Evolutionary conservation across 2,797 vertebrate genomes (phyloP).

Genomic region (Enteromius viviparus): DNA sequence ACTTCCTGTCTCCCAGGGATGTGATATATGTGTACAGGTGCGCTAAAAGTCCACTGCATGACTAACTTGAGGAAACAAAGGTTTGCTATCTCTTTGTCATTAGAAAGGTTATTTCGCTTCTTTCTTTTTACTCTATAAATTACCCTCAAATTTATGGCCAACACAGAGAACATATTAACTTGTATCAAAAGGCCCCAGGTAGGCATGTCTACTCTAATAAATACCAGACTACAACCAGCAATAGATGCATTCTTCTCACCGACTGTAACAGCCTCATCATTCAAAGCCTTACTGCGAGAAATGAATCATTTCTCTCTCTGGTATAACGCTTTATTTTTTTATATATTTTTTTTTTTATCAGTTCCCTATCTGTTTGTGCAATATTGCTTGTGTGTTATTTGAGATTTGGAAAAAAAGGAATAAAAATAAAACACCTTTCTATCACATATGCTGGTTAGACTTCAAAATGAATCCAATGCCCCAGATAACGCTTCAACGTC

Average conservation of each 20-base stretch:
- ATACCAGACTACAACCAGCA: conserved; percentile 54
- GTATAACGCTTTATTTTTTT: conserved; percentile 53
- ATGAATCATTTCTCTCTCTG: conserved; percentile 56
- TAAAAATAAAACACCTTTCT: neutral
- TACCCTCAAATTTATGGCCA: conserved; percentile 70
- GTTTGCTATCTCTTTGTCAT: conserved; percentile 30
- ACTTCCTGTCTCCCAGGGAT: conserved; percentile 41
- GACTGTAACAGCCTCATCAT: conserved; percentile 64
- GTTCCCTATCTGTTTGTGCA: conserved; percentile 37
- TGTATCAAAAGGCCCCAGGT: conserved; percentile 69
- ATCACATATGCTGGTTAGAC: conserved; percentile 1
- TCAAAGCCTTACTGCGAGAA: conserved; percentile 55
- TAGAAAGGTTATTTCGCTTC: conserved; percentile 19
- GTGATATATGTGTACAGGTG: conserved; percentile 43
- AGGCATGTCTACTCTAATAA: conserved; percentile 65
- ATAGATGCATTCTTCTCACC: conserved; percentile 60
- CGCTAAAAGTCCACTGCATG: conserved; percentile 32
- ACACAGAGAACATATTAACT: conserved; percentile 69
- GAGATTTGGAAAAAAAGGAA: neutral
- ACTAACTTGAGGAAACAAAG: conserved; percentile 38
- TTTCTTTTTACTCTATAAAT: conserved; percentile 45
- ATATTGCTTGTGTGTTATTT: conserved; percentile 42
- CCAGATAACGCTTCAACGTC: neutral
- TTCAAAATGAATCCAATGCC: conserved; percentile 5
- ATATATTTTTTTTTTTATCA: conserved; percentile 32